Percentiles rank a stretch among this genome's conserved stretches.
These are phyloP conservation scores for Mionectes macconnelli DNA, from an alignment of 2,113 vertebrate species.

Conservation along the genomic window DNA sequence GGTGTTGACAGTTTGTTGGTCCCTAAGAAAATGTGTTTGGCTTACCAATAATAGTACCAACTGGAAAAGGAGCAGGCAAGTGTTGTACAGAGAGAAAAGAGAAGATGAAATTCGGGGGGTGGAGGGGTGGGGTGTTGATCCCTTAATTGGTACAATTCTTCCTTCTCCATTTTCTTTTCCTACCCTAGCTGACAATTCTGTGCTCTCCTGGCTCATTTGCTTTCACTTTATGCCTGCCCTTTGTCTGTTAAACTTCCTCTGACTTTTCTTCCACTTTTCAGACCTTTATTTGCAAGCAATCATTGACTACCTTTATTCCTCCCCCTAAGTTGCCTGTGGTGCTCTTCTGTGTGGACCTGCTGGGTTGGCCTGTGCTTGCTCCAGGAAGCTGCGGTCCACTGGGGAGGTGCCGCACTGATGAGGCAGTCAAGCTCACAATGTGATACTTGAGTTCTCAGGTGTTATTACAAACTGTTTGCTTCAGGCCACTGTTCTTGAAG, in stretches of 20 bases:
- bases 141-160: not conserved
- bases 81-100: not conserved
- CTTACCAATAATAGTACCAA: not conserved
- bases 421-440: accelerated
- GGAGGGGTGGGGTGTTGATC: not conserved
- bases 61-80: not conserved
- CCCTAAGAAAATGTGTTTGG: not conserved
- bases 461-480: not conserved
- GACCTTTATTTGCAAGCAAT: not conserved
- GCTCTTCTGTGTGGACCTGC: not conserved
- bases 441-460: not conserved
- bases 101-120: not conserved
- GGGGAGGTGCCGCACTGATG: not conserved
- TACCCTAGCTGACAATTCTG: not conserved
- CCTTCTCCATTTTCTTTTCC: not conserved
- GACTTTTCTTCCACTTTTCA: not conserved
- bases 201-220: not conserved
- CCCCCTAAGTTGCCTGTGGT: not conserved
- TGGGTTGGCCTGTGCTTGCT: not conserved
- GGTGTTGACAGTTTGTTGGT: not conserved
- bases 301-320: not conserved
- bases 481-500: not conserved
- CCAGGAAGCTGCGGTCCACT: not conserved
- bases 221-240: not conserved
- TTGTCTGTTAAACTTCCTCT: not conserved